A percentile compares a stretch with the other conserved stretches of the same genome.
Evolutionary conservation across 2,888 invertebrate species (phyloP).

Genomic region (Poecilobothrus nobilitatus): DNA sequence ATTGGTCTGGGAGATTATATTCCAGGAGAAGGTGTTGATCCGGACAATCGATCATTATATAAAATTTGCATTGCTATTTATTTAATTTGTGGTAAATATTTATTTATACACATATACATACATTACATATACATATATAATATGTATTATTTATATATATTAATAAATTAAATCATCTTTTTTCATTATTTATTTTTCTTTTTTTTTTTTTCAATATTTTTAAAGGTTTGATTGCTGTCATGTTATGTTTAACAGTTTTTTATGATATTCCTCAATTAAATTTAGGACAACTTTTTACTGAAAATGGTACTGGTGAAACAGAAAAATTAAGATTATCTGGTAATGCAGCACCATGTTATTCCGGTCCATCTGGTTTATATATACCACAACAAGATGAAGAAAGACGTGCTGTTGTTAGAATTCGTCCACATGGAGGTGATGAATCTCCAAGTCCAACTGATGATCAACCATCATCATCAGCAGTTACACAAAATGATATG

Average conservation of each 20-base stretch:
- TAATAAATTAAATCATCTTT: conserved; percentile 1
- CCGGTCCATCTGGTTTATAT: conserved; percentile 42
- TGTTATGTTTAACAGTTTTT: conserved; percentile 74
- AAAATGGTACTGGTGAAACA: conserved; percentile 52
- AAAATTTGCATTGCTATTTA: conserved; percentile 72
- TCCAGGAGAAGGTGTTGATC: conserved; percentile 63
- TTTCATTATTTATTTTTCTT: conserved; percentile 20
- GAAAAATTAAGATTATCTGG: conserved; percentile 58
- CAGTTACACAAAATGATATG: conserved; percentile 40
- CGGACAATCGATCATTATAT: conserved; percentile 69
- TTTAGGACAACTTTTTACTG: conserved; percentile 67
- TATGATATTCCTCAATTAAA: conserved; percentile 86
- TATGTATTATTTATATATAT: neutral
- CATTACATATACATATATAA: neutral
- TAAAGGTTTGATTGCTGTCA: conserved; percentile 71
- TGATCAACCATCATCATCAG: conserved; percentile 54
- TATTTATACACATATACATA: conserved; percentile 10
- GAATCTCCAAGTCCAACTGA: conserved; percentile 66
- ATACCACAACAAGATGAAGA: conserved; percentile 47
- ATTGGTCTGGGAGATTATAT: conserved; percentile 86
- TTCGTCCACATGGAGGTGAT: conserved; percentile 51
- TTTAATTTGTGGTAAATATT: conserved; percentile 35
- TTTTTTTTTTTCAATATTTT: conserved; percentile 23
- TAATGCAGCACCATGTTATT: conserved; percentile 40
- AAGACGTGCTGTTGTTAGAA: conserved; percentile 54